A percentile compares a stretch with the other conserved stretches of the same genome.
Evolutionary conservation across 2,888 invertebrate genomes (phyloP).

Genomic region (Polydrusus tereticollis): DNA sequence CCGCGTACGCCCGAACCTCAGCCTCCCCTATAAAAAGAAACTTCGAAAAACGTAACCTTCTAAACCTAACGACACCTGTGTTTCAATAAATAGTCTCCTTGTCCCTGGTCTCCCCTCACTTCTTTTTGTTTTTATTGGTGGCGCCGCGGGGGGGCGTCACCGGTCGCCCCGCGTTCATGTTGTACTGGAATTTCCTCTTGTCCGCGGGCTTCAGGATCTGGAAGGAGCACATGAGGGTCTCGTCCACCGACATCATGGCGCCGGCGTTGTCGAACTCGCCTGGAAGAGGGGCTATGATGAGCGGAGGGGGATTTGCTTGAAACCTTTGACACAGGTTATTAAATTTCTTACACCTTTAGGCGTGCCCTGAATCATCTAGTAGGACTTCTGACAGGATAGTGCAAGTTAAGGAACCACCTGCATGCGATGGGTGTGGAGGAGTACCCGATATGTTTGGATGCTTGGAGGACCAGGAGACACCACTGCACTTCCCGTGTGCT

Average conservation of each 20-base stretch:
- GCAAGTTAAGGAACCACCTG: no score
- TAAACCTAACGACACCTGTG: conserved; percentile 23
- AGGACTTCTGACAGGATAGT: no score
- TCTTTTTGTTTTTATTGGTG: conserved; percentile 94
- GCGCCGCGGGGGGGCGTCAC: conserved; percentile 97
- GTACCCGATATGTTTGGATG: no score
- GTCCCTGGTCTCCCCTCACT: conserved; percentile 71
- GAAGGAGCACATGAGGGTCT: conserved; percentile 99
- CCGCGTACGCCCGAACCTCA: not conserved
- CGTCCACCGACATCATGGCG: conserved; percentile 99
- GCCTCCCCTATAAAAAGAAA: not conserved
- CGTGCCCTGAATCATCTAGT: no score
- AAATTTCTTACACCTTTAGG: no score
- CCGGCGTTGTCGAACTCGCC: conserved; percentile 87
- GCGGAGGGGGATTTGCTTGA: no score
- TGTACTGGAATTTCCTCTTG: conserved; percentile 97
- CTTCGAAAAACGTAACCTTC: conserved; percentile 12
- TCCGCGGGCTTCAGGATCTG: conserved; percentile 97
- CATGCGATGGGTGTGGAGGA: no score
- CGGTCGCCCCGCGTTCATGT: conserved; percentile 94
- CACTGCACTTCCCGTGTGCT: no score
- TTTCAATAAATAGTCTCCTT: conserved; percentile 41
- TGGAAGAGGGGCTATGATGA: no score
- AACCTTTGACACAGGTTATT: no score
- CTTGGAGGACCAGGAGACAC: no score